These are phyloP conservation scores for Timema cristinae DNA, from an alignment of 2,888 invertebrate genomes.

Conservation along the genomic window DNA sequence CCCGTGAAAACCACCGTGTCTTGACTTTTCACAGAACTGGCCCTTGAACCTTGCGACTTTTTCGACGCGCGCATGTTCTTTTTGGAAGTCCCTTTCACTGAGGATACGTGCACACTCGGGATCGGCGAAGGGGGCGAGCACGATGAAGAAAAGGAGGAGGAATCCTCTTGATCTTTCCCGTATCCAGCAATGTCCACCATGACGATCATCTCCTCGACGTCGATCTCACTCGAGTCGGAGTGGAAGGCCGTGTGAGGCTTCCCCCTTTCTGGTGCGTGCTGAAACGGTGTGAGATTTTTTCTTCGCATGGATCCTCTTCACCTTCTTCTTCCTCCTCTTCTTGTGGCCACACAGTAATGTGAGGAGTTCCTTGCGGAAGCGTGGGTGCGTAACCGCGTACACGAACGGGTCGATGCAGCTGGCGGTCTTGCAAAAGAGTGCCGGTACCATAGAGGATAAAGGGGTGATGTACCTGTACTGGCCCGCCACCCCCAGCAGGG, in stretches of 20 bases:
- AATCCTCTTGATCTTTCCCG: no score
- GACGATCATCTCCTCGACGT: slow-evolving; percentile 47
- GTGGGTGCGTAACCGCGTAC: slow-evolving; percentile 75
- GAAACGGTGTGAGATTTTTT: slow-evolving; percentile 42
- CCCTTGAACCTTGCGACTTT: background rate
- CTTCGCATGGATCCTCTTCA: slow-evolving; percentile 28
- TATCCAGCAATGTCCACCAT: slow-evolving; percentile 44
- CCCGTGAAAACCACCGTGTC: background rate
- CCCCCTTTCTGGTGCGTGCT: slow-evolving; percentile 34
- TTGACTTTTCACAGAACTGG: background rate
- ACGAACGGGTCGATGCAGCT: slow-evolving; percentile 78
- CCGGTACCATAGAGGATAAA: slow-evolving; percentile 68
- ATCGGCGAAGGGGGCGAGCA: no score
- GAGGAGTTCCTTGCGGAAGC: slow-evolving; percentile 61
- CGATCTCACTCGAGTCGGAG: slow-evolving; percentile 22
- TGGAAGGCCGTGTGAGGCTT: slow-evolving; percentile 39
- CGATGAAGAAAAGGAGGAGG: background rate
- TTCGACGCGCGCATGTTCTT: background rate
- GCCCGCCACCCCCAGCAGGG: slow-evolving; percentile 68
- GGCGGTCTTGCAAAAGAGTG: slow-evolving; percentile 74
- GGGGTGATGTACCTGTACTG: slow-evolving; percentile 63
- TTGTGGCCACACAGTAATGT: slow-evolving; percentile 44
- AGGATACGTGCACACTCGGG: no score
- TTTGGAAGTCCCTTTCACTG: background rate
- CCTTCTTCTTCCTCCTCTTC: slow-evolving; percentile 40